phyloP scores from a whole-genome alignment of 2,888 invertebrate species.

The Cheilosia vulpina region DNA sequence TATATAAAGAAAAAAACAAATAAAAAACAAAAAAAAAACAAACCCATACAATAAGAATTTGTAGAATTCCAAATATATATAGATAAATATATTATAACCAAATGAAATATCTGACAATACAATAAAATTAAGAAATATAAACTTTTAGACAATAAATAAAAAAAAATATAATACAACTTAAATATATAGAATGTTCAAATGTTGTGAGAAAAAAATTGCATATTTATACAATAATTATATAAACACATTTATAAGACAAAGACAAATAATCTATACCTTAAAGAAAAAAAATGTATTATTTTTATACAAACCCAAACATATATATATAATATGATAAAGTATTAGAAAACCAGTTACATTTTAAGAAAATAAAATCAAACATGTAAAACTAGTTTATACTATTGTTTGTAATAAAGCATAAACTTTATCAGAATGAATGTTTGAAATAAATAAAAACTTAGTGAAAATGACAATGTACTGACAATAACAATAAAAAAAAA shows the following conservation, averaged over 20 bases:
- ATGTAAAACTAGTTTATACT: slow-evolving; percentile 28
- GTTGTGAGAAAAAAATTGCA: slow-evolving; percentile 60
- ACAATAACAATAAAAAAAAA: slow-evolving; percentile 46
- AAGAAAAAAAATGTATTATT: slow-evolving; percentile 62
- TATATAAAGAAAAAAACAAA: slow-evolving; percentile 60
- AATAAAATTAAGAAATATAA: slow-evolving; percentile 40
- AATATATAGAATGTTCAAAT: slow-evolving; percentile 69
- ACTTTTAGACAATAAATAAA: slow-evolving; percentile 59
- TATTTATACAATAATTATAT: slow-evolving; percentile 71
- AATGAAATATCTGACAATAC: slow-evolving; percentile 69
- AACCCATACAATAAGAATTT: slow-evolving; percentile 41
- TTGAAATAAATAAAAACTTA: slow-evolving; percentile 14
- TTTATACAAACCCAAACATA: slow-evolving; percentile 56
- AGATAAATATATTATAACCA: slow-evolving; percentile 37
- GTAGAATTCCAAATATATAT: slow-evolving; percentile 38
- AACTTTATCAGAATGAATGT: slow-evolving; percentile 37
- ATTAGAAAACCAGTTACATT: slow-evolving; percentile 11
- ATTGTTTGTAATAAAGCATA: slow-evolving; percentile 35
- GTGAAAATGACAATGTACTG: slow-evolving; percentile 66
- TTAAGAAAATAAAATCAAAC: slow-evolving; percentile 24
- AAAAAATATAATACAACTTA: slow-evolving; percentile 46
- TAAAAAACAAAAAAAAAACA: slow-evolving; percentile 19
- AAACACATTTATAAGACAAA: slow-evolving; percentile 57
- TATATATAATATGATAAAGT: slow-evolving; percentile 18
- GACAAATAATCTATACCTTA: slow-evolving; percentile 51